These are phyloP conservation scores for Poecilia latipinna DNA, from an alignment of 2,113 vertebrate species.

Conservation along the genomic window DNA sequence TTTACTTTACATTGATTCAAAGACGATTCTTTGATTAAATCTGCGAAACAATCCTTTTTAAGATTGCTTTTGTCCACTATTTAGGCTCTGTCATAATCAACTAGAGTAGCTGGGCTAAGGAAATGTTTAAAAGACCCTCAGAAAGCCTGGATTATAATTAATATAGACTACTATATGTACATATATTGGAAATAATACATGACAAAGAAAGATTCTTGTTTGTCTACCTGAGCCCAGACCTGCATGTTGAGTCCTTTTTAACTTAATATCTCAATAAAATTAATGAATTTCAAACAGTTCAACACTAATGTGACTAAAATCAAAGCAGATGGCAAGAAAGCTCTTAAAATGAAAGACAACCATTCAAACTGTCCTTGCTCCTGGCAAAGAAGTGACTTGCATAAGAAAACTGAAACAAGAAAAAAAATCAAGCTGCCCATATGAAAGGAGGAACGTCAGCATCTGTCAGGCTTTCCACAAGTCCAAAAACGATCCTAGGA, in stretches of 20 bases:
- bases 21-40: too few relatives aligned
- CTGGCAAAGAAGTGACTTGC: neutral
- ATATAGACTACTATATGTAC: too few relatives aligned
- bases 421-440: neutral
- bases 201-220: too few relatives aligned
- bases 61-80: too few relatives aligned
- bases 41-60: too few relatives aligned
- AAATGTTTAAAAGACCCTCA: too few relatives aligned
- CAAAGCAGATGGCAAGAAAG: neutral
- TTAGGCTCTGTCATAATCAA: too few relatives aligned
- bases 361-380: neutral
- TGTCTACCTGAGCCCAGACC: too few relatives aligned
- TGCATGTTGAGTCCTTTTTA: neutral
- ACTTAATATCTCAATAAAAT: neutral
- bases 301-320: neutral
- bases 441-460: neutral
- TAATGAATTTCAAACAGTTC: neutral
- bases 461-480: neutral
- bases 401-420: neutral
- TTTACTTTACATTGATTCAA: too few relatives aligned
- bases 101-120: too few relatives aligned
- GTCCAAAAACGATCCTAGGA: neutral
- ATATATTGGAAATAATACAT: too few relatives aligned
- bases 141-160: too few relatives aligned
- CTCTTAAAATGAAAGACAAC: neutral